Percentiles rank a stretch among this genome's conserved stretches.
Conservation (phyloP, 2,888 invertebrate species). For the Cataglyphis albicans region DNA sequence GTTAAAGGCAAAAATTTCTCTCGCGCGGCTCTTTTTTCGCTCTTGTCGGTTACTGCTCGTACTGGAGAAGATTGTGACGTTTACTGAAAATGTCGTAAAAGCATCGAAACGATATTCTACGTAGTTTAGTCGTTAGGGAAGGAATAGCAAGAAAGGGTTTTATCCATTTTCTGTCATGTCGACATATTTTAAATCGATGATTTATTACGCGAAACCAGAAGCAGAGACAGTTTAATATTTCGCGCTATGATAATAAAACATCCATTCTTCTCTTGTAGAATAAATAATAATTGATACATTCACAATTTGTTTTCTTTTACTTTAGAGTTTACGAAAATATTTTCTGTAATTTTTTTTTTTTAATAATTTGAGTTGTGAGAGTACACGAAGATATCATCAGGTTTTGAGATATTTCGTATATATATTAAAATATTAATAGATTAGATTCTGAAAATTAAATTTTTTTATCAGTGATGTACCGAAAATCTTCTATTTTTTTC, state of each 20-base stretch:
- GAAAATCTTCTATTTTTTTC: background rate
- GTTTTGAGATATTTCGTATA: background rate
- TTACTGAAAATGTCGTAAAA: constrained; percentile 29
- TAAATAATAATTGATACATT: background rate
- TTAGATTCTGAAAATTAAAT: background rate
- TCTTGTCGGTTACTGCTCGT: constrained; percentile 17
- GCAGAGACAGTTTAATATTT: background rate
- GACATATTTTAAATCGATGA: constrained; percentile 12
- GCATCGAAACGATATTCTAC: constrained; percentile 14
- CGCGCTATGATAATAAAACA: background rate
- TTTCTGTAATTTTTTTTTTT: background rate
- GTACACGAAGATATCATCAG: background rate
- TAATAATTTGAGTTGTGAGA: background rate
- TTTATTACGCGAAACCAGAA: background rate
- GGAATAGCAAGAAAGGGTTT: constrained; percentile 1
- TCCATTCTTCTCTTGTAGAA: background rate
- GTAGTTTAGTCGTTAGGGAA: background rate
- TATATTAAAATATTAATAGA: constrained; percentile 1
- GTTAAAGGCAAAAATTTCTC: constrained; percentile 50
- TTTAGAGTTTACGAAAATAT: background rate
- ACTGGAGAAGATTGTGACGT: constrained; percentile 14
- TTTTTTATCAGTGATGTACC: no score
- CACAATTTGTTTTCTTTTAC: background rate
- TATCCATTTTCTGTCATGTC: constrained; percentile 8
- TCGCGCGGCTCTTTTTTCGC: constrained; percentile 36